These are phyloP conservation scores for Lagenorhynchus albirostris DNA, from an alignment of 2,113 vertebrate species.

Conservation along the genomic window DNA sequence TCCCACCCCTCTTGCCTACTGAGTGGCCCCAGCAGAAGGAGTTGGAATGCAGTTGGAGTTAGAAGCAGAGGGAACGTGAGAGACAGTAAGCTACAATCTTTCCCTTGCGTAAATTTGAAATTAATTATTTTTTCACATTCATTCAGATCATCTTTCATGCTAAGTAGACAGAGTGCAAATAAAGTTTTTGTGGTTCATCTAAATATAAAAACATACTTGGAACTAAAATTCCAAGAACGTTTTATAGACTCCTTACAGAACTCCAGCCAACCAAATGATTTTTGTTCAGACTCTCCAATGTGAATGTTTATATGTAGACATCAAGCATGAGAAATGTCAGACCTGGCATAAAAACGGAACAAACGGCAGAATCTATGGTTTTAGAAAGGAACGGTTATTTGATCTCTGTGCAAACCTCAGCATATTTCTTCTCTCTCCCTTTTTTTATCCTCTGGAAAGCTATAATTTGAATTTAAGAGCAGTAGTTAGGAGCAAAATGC, in stretches of 20 bases:
- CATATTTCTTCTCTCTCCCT: slow-evolving; percentile 36
- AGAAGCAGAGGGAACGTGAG: not conserved
- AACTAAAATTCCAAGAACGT: not conserved
- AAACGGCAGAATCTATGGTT: not conserved
- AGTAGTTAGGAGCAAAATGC: slow-evolving; percentile 66
- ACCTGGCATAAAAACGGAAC: not conserved
- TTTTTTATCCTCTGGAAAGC: slow-evolving; percentile 52
- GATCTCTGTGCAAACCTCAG: slow-evolving; percentile 58
- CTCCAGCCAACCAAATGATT: not conserved
- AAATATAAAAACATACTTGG: slow-evolving; percentile 22
- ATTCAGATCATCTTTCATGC: not conserved
- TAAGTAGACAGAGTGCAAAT: not conserved
- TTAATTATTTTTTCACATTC: not conserved
- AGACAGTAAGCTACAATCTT: not conserved
- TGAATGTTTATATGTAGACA: not conserved
- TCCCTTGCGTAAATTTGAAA: not conserved
- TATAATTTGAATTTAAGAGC: slow-evolving; percentile 72
- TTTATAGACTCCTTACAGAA: not conserved
- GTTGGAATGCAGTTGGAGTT: not conserved
- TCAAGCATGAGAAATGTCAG: not conserved
- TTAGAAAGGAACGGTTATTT: slow-evolving; percentile 36
- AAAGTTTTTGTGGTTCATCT: not conserved
- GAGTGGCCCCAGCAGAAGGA: not conserved
- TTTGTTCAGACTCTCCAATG: not conserved
- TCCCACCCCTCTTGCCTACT: not conserved